A percentile compares a stretch with the other conserved stretches of the same genome.
Evolutionary conservation across 2,888 invertebrate species (phyloP).

Genomic region (Eretmocerus hayati): DNA sequence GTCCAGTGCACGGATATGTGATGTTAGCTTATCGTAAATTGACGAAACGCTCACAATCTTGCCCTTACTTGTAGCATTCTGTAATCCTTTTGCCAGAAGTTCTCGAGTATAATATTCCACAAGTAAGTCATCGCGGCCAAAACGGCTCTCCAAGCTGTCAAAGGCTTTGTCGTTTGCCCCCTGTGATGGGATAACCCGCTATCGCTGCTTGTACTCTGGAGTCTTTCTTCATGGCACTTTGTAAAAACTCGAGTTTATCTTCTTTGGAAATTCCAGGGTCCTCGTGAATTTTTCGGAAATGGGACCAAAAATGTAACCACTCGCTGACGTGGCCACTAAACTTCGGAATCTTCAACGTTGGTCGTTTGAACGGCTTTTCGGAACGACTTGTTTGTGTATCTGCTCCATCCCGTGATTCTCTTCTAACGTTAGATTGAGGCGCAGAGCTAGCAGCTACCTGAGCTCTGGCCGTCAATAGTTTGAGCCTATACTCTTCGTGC

Average conservation of each 20-base stretch:
- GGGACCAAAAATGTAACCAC: no score
- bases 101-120: conserved; percentile 31
- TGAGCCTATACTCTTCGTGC: no score
- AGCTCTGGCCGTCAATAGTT: no score
- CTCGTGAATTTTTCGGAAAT: not conserved
- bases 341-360: no score
- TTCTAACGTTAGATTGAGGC: no score
- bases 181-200: conserved; percentile 24
- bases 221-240: no score
- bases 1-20: not conserved
- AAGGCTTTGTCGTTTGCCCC: conserved; percentile 27
- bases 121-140: conserved; percentile 28
- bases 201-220: no score
- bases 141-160: conserved; percentile 23
- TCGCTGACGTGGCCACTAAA: no score
- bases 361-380: no score
- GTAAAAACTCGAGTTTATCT: not conserved
- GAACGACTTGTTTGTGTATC: no score
- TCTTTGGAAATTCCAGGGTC: not conserved
- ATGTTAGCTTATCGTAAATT: not conserved
- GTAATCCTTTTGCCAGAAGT: conserved; percentile 29
- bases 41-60: not conserved
- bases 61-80: conserved; percentile 15
- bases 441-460: no score
- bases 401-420: no score